phyloP scores from a whole-genome alignment of 2,888 invertebrate genomes.

The Eupithecia abbreviata region DNA sequence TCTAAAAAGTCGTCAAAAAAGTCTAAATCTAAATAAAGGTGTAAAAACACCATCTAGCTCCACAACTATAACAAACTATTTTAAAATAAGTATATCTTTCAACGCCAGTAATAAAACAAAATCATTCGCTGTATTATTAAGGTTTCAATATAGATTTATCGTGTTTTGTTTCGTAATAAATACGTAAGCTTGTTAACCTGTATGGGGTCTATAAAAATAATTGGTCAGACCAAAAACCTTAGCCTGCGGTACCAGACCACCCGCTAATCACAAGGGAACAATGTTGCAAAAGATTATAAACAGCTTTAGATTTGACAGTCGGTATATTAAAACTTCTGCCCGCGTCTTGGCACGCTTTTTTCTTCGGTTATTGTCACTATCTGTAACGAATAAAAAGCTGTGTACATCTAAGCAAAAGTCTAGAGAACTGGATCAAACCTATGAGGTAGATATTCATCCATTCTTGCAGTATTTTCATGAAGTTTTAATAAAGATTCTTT shows the following conservation, averaged over 20 bases:
- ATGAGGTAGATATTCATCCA: not conserved
- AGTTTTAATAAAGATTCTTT: not conserved
- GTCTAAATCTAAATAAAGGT: not conserved
- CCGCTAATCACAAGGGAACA: conserved; percentile 42
- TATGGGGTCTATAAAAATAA: conserved; percentile 59
- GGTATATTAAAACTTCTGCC: not conserved
- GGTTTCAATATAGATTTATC: conserved; percentile 66
- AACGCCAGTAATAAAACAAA: conserved; percentile 47
- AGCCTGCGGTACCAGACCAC: conserved; percentile 55
- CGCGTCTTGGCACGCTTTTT: not conserved
- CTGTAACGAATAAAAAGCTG: not conserved
- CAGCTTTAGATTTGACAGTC: not conserved
- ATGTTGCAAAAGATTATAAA: conserved; percentile 4
- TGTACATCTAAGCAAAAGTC: no score
- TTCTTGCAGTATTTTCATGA: not conserved
- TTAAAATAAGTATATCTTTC: conserved; percentile 38
- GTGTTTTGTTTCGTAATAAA: conserved; percentile 65
- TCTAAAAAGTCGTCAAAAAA: no score
- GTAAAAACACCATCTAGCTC: not conserved
- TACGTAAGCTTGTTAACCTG: conserved; percentile 53
- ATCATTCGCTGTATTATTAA: conserved; percentile 57
- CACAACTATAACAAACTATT: conserved; percentile 35
- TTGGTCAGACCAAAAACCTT: conserved; percentile 50
- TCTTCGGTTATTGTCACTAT: not conserved
- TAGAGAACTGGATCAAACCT: not conserved